These are phyloP conservation scores for Hemithea aestivaria DNA, from an alignment of 2,888 invertebrate genomes.

Conservation along the genomic window DNA sequence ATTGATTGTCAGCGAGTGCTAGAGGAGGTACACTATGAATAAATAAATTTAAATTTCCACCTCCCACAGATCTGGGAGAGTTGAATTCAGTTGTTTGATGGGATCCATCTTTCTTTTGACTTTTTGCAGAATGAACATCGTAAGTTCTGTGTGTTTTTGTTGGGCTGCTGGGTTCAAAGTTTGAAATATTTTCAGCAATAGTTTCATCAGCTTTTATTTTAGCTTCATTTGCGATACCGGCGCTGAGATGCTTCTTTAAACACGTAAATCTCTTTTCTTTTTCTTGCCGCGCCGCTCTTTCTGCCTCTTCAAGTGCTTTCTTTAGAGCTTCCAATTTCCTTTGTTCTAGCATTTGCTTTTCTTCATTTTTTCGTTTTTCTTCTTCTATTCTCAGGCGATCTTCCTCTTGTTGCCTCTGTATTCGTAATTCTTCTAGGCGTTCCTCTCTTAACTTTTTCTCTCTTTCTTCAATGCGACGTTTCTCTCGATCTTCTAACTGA, in stretches of 20 bases:
- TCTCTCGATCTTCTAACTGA: conserved; percentile 91
- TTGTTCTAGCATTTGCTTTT: conserved; percentile 85
- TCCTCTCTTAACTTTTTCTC: conserved; percentile 88
- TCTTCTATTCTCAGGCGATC: conserved; percentile 84
- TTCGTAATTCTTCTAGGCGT: conserved; percentile 87
- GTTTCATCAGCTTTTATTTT: conserved; percentile 42
- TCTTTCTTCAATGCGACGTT: conserved; percentile 85
- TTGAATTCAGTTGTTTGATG: conserved; percentile 66
- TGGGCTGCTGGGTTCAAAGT: conserved; percentile 50
- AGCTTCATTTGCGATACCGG: conserved; percentile 33
- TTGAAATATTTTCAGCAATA: conserved; percentile 33
- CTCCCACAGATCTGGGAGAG: conserved; percentile 62
- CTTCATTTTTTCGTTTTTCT: conserved; percentile 82
- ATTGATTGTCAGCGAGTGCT: conserved; percentile 62
- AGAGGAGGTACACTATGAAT: conserved; percentile 68
- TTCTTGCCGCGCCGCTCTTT: conserved; percentile 84
- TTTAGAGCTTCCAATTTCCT: conserved; percentile 87
- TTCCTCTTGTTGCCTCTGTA: conserved; percentile 85
- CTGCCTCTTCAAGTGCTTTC: conserved; percentile 88
- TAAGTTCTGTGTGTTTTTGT: conserved; percentile 66
- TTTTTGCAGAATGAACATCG: conserved; percentile 63
- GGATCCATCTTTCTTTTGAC: conserved; percentile 60
- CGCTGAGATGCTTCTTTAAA: conserved; percentile 46
- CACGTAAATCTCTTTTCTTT: conserved; percentile 75
- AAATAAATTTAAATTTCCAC: conserved; percentile 65